Percentiles rank a stretch among this genome's conserved stretches.
Evolutionary conservation across 2,797 vertebrate species (phyloP).

Genomic region (Schizothorax lantsangensis): DNA sequence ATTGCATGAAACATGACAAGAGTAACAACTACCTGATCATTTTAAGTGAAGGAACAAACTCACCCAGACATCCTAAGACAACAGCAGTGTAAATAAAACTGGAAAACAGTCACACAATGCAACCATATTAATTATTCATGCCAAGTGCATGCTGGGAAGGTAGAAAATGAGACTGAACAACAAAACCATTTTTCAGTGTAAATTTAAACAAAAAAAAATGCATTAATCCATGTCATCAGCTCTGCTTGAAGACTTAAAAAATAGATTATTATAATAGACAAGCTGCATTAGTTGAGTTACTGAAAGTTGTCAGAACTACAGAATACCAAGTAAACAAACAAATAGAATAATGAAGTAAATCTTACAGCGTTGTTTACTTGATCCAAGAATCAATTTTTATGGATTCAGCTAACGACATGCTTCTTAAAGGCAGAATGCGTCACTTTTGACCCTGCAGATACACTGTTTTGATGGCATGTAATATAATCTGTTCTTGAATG

Average conservation of each 20-base stretch:
- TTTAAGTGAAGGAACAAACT: not conserved
- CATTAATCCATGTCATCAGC: not conserved
- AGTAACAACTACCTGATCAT: not conserved
- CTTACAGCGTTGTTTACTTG: not conserved
- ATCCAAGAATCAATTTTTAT: not conserved
- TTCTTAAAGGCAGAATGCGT: not conserved
- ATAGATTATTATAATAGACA: not conserved
- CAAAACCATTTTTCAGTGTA: not conserved
- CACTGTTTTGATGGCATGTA: not conserved
- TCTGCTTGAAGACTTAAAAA: not conserved
- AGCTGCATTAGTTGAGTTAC: not conserved
- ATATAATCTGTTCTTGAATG: conserved; percentile 24
- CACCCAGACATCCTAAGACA: not conserved
- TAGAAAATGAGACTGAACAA: not conserved
- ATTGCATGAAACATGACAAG: not conserved
- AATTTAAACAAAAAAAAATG: not conserved
- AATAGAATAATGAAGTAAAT: not conserved
- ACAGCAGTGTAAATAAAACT: not conserved
- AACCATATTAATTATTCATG: conserved; percentile 11
- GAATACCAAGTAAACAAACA: conserved; percentile 13
- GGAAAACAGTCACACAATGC: conserved; percentile 3
- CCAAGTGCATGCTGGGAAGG: not conserved
- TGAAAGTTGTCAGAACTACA: not conserved
- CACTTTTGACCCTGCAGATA: conserved; percentile 7
- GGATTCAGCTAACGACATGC: not conserved